Conservation (phyloP, 2,888 invertebrate genomes). For the Dastarcus helophoroides region DNA sequence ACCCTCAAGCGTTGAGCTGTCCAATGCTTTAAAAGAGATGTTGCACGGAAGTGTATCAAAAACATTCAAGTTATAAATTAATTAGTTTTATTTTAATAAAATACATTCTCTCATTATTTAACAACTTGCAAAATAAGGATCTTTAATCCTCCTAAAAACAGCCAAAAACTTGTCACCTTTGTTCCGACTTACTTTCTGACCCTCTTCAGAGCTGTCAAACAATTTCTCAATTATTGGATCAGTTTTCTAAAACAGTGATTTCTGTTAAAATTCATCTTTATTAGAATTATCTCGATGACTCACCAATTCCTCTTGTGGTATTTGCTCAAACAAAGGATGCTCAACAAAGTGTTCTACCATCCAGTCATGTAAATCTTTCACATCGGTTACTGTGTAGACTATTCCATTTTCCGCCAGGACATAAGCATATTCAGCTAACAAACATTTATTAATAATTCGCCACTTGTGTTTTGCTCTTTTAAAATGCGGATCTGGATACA, state of each 20-base stretch:
- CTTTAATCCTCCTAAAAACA: constrained; percentile 62
- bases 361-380: constrained; percentile 94
- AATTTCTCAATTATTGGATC: constrained; percentile 86
- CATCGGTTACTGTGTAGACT: constrained; percentile 96
- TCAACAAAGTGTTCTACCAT: constrained; percentile 84
- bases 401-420: constrained; percentile 72
- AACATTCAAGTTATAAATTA: background rate
- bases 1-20: constrained; percentile 19
- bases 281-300: no score
- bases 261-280: constrained; percentile 9
- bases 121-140: constrained; percentile 31
- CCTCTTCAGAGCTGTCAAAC: constrained; percentile 92
- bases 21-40: constrained; percentile 21
- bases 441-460: constrained; percentile 89
- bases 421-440: constrained; percentile 96
- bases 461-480: constrained; percentile 98
- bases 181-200: constrained; percentile 93
- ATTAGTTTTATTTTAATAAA: constrained; percentile 1
- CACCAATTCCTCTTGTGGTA: constrained; percentile 68
- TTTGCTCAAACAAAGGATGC: constrained; percentile 78
- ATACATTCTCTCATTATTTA: constrained; percentile 3
- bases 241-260: constrained; percentile 51
- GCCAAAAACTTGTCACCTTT: constrained; percentile 89
- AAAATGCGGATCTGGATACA: constrained; percentile 99
- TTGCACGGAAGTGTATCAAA: constrained; percentile 20